A percentile compares a stretch with the other conserved stretches of the same genome.
Conservation (phyloP, 2,888 invertebrate genomes). For the Quadriops clusia region DNA sequence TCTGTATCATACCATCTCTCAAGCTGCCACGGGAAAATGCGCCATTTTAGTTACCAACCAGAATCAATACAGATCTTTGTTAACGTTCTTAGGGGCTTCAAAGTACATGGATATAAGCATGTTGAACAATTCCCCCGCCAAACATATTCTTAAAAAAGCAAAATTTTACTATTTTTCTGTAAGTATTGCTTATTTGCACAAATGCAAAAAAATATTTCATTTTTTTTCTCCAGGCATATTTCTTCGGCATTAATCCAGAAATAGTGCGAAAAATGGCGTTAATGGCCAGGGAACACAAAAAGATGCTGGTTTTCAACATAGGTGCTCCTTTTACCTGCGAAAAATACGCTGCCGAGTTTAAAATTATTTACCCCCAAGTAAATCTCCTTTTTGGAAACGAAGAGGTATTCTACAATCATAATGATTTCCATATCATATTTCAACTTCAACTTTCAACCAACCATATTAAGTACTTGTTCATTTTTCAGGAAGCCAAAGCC, state of each 20-base stretch:
- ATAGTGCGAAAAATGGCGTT: slow-evolving; percentile 15
- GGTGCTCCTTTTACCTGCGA: slow-evolving; percentile 20
- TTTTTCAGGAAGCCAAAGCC: slow-evolving; percentile 20
- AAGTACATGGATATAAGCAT: slow-evolving; percentile 13
- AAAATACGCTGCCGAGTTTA: slow-evolving; percentile 17
- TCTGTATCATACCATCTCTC: slow-evolving; percentile 13
- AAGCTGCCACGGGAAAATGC: slow-evolving; percentile 18
- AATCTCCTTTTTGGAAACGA: slow-evolving; percentile 24
- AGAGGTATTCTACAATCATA: slow-evolving; percentile 16
- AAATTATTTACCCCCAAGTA: slow-evolving; percentile 16
- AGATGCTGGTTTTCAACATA: slow-evolving; percentile 21
- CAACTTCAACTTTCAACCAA: neutral
- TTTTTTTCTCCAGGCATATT: slow-evolving; percentile 20
- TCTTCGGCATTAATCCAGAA: slow-evolving; percentile 18
- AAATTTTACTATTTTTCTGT: slow-evolving; percentile 21
- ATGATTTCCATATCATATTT: neutral
- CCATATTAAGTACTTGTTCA: slow-evolving; percentile 2
- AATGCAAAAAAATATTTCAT: no score
- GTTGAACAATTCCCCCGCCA: slow-evolving; percentile 10
- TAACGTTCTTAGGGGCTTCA: slow-evolving; percentile 22
- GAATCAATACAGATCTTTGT: slow-evolving; percentile 20
- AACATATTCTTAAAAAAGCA: slow-evolving; percentile 11
- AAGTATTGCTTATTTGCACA: no score
- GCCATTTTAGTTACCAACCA: slow-evolving; percentile 19
- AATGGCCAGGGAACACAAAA: slow-evolving; percentile 12